Evolutionary conservation across 2,797 vertebrate species (phyloP), one percentile per base, ranked within the genome.

Genomic region (Todus mexicanus): DNA sequence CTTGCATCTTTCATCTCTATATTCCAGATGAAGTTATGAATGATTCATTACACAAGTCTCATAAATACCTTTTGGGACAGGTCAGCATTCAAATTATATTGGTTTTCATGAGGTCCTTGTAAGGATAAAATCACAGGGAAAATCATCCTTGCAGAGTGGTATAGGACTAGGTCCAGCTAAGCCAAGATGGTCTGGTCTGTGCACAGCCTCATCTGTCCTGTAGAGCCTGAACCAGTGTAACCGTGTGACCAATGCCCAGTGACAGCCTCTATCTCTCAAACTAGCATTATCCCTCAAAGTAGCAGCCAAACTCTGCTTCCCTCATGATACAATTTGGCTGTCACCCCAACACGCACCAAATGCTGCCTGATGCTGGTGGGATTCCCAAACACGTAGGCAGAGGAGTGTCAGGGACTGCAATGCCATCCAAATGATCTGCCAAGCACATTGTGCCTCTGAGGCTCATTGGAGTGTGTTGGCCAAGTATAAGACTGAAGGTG

Each of bases 1-100:
- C 64, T 86, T 66, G 40, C 57, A 84, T 90, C 40, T 89, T 94
- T 92, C 71, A 74, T 74, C 64, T 93, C 69, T 71, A 1, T 66
- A 66, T 90, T 86, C 88, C 91, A 86, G 51, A 31, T 76, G 40
- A 78, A 89, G 63, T 95, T 90, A 88, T 60, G 74, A 82, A 86
- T 45, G 37, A 64, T 89, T 86, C 78, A 87, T 91, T 88, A 71
- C 47, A 90, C n/a, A 69, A 56, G 68, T 51, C 74, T 94, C 80
- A 66, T 48, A 89, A 91, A 85, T 76, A 84, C 40, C 37, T 91
- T 81, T 75, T 14, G 20, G 37, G 54, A 51, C n/a, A 79, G 29
- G 69, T 50, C 9, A 3, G 27, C 27, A 31, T 79, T 87, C 57
- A 88, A 86, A 50, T 88, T 6, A 42, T 63, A 64, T 12, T 17